Percentiles rank a stretch among this genome's conserved stretches.
These are phyloP conservation scores for Hepsetus odoe DNA, from an alignment of 2,113 vertebrate genomes.

Conservation along the genomic window DNA sequence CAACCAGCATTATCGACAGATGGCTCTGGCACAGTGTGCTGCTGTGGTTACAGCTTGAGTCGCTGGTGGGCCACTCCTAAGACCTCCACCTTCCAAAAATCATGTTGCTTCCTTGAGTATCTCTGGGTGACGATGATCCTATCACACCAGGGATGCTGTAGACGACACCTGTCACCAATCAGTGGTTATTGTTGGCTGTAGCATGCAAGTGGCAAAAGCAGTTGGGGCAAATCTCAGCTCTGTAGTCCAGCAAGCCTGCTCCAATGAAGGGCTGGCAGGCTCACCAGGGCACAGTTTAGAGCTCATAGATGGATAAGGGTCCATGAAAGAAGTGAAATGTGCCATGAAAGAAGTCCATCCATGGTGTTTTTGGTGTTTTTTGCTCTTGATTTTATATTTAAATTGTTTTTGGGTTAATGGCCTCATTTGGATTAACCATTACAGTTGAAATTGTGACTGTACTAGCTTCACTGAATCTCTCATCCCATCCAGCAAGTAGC, in stretches of 20 bases:
- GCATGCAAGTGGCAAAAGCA: conserved; percentile 8
- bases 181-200: conserved; percentile 30
- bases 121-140: conserved; percentile 3
- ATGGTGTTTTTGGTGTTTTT: too few relatives aligned
- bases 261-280: conserved; percentile 49
- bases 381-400: conserved; percentile 40
- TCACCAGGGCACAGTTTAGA: conserved; percentile 46
- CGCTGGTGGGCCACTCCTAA: conserved; percentile 68
- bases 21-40: conserved; percentile 64
- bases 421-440: not conserved
- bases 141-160: conserved; percentile 36
- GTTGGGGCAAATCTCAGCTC: not conserved
- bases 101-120: conserved; percentile 53
- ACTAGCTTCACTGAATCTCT: too few relatives aligned
- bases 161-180: conserved; percentile 55
- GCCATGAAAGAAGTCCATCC: conserved; percentile 57
- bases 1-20: conserved; percentile 73
- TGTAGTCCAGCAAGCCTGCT: conserved; percentile 21
- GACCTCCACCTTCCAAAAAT: conserved; percentile 60
- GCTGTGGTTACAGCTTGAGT: conserved; percentile 64
- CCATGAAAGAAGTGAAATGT: conserved; percentile 55
- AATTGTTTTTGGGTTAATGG: not conserved
- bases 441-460: not conserved
- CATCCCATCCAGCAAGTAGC: too few relatives aligned
- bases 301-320: conserved; percentile 50